phyloP scores from a whole-genome alignment of 2,797 vertebrate species.

The Australoheros facetus region DNA sequence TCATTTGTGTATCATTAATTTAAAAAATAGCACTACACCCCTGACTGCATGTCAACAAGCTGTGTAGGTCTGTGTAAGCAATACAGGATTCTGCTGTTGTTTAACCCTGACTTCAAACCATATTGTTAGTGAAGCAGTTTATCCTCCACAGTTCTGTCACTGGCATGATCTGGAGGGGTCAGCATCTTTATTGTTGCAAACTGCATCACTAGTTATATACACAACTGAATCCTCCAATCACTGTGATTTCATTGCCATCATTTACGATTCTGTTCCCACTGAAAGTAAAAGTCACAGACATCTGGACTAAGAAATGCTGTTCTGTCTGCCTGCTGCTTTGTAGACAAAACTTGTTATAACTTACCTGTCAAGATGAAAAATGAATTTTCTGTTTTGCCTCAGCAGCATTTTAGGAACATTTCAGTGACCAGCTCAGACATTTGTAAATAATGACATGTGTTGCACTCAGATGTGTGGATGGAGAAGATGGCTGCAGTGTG shows the following conservation, averaged over 20 bases:
- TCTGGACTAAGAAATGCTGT: background rate
- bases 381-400: constrained; percentile 12
- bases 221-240: background rate
- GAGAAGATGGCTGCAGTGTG: background rate
- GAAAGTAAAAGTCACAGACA: constrained; percentile 11
- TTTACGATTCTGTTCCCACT: background rate
- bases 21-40: background rate
- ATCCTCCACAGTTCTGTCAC: no score
- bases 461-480: background rate
- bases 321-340: background rate
- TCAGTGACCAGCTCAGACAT: constrained; percentile 5
- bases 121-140: background rate
- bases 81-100: background rate
- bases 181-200: background rate
- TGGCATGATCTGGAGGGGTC: no score
- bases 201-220: background rate
- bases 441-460: constrained; percentile 27
- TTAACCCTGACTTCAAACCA: background rate
- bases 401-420: constrained; percentile 13
- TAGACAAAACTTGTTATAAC: background rate
- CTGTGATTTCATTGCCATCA: background rate
- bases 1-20: background rate
- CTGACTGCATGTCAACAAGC: background rate
- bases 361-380: constrained; percentile 28
- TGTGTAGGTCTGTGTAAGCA: no score